Base-by-base conservation (phyloP, 2,113 vertebrate genomes). In the Thomomys bottae region DNA sequence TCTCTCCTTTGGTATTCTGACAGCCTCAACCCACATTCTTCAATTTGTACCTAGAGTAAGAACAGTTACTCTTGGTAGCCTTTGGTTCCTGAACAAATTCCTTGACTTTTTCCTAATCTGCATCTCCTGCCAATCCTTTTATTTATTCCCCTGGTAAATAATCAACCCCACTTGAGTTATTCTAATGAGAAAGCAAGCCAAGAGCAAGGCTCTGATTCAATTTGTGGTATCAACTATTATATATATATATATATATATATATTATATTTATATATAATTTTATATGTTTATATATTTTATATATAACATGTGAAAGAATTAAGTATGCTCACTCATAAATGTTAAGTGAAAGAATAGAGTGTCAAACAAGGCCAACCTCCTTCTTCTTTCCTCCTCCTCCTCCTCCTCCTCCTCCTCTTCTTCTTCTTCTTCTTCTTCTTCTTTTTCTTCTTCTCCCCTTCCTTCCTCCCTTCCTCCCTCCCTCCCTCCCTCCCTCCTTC, bases 361-460 rank as follows among this genome's bases (percentile, higher is more conserved):
- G 68, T 64, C 80, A 91, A 76, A 57, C 38, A 83, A 87, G 63
- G 11, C 57, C 42, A 89, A 32, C n/a, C n/a, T n/a, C n/a, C n/a
- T n/a, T n/a, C n/a, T n/a, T n/a, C n/a, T n/a, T n/a, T n/a, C n/a
- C n/a, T n/a, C n/a, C n/a, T n/a, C n/a, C n/a, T n/a, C n/a, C n/a
- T n/a, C n/a, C n/a, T n/a, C n/a, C n/a, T n/a, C n/a, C n/a, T n/a
- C n/a, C n/a, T n/a, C n/a, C n/a, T n/a, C n/a, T n/a, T n/a, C n/a
- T n/a, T n/a, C n/a, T n/a, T n/a, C n/a, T n/a, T n/a, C n/a, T n/a
- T n/a, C n/a, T n/a, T n/a, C n/a, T n/a, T n/a, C n/a, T n/a, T n/a
- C n/a, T n/a, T n/a, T n/a, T n/a, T n/a, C n/a, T n/a, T n/a, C n/a
- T n/a, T n/a, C n/a, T n/a, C n/a, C n/a, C n/a, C n/a, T n/a, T n/a